These are phyloP conservation scores for Botia almorhae DNA, from an alignment of 2,797 vertebrate species.

Conservation along the genomic window DNA sequence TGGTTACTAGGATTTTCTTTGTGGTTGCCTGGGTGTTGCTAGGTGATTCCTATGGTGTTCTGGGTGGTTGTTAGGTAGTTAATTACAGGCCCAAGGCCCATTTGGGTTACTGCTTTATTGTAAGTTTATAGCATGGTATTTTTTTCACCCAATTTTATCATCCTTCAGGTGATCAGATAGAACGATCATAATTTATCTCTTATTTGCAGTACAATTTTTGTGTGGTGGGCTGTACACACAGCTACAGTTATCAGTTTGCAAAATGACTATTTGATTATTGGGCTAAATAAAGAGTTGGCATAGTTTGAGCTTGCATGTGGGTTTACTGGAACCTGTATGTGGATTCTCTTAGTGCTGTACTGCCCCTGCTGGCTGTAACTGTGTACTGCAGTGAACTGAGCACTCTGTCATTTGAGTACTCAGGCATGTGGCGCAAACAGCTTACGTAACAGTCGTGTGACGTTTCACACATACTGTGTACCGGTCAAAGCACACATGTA, in stretches of 20 bases:
- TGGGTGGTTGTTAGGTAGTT: background rate
- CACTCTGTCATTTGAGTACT: constrained; percentile 56
- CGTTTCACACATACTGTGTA: constrained; percentile 58
- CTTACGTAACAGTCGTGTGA: constrained; percentile 71
- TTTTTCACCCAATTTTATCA: background rate
- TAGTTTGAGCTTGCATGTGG: background rate
- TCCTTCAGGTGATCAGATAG: background rate
- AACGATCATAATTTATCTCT: too few species aligned
- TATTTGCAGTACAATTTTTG: too few species aligned
- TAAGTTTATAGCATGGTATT: background rate
- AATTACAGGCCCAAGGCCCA: background rate
- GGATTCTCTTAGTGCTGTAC: constrained; percentile 28
- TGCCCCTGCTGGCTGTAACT: constrained; percentile 51
- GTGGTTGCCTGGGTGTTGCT: background rate
- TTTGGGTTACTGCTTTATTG: too few species aligned
- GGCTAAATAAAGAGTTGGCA: background rate
- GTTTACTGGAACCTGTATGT: background rate
- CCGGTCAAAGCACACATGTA: constrained; percentile 18
- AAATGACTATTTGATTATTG: background rate
- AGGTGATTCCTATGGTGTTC: background rate
- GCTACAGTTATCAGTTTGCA: background rate
- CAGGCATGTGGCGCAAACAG: constrained; percentile 68
- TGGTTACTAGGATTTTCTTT: background rate
- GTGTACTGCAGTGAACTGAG: constrained; percentile 42
- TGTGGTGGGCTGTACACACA: background rate